Percentiles rank a stretch among this genome's conserved stretches.
Evolutionary conservation across 2,888 invertebrate genomes (phyloP).

Genomic region (Abrostola tripartita): DNA sequence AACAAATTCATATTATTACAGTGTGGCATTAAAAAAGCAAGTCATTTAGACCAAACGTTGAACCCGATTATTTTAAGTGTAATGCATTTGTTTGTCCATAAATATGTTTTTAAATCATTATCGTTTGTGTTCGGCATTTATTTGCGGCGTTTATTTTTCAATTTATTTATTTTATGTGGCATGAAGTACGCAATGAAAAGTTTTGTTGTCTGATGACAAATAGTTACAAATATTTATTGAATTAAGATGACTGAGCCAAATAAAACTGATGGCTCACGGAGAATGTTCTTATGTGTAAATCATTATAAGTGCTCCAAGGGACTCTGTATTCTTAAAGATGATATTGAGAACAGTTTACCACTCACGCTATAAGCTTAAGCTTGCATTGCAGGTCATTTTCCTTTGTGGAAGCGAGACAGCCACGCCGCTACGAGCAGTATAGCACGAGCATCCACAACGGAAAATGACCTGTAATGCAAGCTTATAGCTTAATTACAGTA

Average conservation of each 20-base stretch:
- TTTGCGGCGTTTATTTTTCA: background rate
- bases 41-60: background rate
- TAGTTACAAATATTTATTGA: conserved; percentile 12
- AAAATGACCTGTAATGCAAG: too few relatives aligned
- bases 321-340: too few relatives aligned
- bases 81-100: conserved; percentile 10
- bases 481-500: too few relatives aligned
- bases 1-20: too few relatives aligned
- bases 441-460: too few relatives aligned
- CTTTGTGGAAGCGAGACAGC: too few relatives aligned
- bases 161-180: background rate
- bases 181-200: background rate
- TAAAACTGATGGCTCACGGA: background rate
- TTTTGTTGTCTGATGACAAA: conserved; percentile 12
- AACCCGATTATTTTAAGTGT: background rate
- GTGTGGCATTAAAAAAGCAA: too few relatives aligned
- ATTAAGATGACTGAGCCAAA: conserved; percentile 19
- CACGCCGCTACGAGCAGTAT: too few relatives aligned
- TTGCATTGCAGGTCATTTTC: too few relatives aligned
- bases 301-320: too few relatives aligned
- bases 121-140: background rate
- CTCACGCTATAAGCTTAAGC: too few relatives aligned
- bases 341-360: too few relatives aligned
- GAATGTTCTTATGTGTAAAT: background rate
- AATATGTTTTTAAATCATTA: conserved; percentile 3